Percentiles rank a stretch among this genome's conserved stretches.
Evolutionary conservation across 2,888 invertebrate genomes (phyloP).

Genomic region (Drosophila nr. fundita): DNA sequence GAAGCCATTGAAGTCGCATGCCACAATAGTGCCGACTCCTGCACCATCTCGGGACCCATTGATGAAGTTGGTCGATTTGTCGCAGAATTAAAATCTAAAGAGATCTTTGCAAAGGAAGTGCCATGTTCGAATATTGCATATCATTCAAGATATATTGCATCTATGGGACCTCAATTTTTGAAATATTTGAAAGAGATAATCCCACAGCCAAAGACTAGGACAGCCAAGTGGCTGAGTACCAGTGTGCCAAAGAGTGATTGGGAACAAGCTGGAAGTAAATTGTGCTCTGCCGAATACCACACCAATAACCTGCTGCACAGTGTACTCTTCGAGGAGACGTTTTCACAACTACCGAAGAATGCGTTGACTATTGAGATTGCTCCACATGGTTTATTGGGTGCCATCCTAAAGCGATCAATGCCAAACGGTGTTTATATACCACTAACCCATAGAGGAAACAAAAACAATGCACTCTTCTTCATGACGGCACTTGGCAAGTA

Average conservation of each 20-base stretch:
- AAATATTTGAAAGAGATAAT: slow-evolving; percentile 88
- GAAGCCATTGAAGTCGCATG: slow-evolving; percentile 93
- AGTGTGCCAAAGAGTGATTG: slow-evolving; percentile 91
- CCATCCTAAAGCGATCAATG: slow-evolving; percentile 88
- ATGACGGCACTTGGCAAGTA: slow-evolving; percentile 85
- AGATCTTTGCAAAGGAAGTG: slow-evolving; percentile 93
- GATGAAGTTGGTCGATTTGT: slow-evolving; percentile 89
- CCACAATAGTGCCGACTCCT: slow-evolving; percentile 93
- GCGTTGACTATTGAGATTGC: slow-evolving; percentile 89
- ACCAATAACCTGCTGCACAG: slow-evolving; percentile 91
- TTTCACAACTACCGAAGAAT: slow-evolving; percentile 87
- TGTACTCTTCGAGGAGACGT: slow-evolving; percentile 88
- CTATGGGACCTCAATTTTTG: slow-evolving; percentile 88
- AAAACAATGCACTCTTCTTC: slow-evolving; percentile 85
- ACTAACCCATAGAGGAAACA: slow-evolving; percentile 87
- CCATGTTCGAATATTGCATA: slow-evolving; percentile 95
- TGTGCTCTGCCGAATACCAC: slow-evolving; percentile 93
- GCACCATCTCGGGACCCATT: slow-evolving; percentile 95
- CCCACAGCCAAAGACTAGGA: slow-evolving; percentile 88
- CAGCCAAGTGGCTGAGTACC: slow-evolving; percentile 93
- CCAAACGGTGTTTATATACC: slow-evolving; percentile 87
- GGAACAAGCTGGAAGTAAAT: slow-evolving; percentile 88
- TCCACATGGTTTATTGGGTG: slow-evolving; percentile 89
- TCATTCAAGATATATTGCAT: slow-evolving; percentile 93
- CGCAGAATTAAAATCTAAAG: slow-evolving; percentile 88